Evolutionary conservation across 2,888 invertebrate species (phyloP), one percentile per base, ranked within the genome.

Genomic region (Leucozona laternaria): DNA sequence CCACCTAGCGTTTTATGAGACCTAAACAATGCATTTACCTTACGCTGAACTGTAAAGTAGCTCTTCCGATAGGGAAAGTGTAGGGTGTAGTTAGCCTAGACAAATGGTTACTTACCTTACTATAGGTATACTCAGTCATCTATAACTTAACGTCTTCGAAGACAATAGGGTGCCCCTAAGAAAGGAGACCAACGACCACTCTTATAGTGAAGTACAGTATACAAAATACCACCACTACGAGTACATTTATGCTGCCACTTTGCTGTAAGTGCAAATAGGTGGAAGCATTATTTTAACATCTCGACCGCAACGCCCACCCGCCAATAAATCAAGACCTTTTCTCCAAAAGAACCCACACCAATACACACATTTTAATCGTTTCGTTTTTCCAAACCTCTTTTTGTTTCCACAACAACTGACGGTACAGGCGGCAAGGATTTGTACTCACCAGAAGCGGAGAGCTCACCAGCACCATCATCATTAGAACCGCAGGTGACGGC

Each of bases 361-460:
- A 68, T 10, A 17, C 40, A 17, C 37, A 60, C 31, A 45, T 82
- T 86, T 82, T 86, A 86, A 86, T 82, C 75, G 86, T 70, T 82
- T 82, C 75, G 86, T 70, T 82, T 70, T 60, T 77, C 48, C 20
- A 60, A 68, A 64, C 22, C 68, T 57, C 40, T 31, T 70, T 37
- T 48, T 31, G 53, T 34, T 45, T n/a, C 62, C 85, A 78, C 77
- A 78, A 73, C 60, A 66, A 22, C 89, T 91, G 92, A 92, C 90
- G 92, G 92, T 89, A 91, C 91, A 79, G 78, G 92, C 95, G 96
- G 96, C 91, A 96, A 96, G 93, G 96, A 96, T 91, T 93, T 95
- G 88, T 96, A 95, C 92, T 95, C 95, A 89, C 95, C 95, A 20
- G 96, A 96, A 88, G 93, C 93, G 13, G 94, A 94, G 90, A 94